A percentile compares a stretch with the other conserved stretches of the same genome.
phyloP scores from a whole-genome alignment of 2,113 vertebrate genomes.

The Phalacrocorax pelagicus region DNA sequence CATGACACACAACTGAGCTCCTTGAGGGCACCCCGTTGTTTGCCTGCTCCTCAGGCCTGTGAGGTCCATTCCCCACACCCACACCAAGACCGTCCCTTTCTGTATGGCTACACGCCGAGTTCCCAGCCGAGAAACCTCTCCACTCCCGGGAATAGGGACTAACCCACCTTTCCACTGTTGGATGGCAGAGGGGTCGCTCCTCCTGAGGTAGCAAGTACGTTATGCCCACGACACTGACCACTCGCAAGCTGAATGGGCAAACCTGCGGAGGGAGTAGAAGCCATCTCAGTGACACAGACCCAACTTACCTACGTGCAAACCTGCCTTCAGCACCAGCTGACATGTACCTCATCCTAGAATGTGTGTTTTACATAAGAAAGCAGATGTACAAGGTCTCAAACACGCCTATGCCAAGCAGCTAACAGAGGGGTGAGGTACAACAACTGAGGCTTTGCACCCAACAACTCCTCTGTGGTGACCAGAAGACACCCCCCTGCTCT shows the following conservation, averaged over 20 bases:
- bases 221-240: conserved; percentile 96
- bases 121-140: not conserved
- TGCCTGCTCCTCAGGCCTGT: not conserved
- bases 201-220: conserved; percentile 97
- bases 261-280: conserved; percentile 71
- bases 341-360: not conserved
- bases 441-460: not conserved
- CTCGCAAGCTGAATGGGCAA: conserved; percentile 93
- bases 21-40: not conserved
- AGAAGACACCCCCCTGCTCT: not conserved
- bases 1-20: not conserved
- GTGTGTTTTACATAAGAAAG: rapidly evolving
- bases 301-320: not conserved
- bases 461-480: not conserved
- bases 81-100: not conserved
- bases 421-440: not conserved
- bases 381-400: not conserved
- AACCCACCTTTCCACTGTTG: conserved; percentile 91
- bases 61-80: not conserved
- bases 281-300: not conserved
- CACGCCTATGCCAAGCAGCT: not conserved
- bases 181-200: conserved; percentile 92
- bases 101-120: rapidly evolving
- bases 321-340: not conserved
- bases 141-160: rapidly evolving